Conservation (phyloP, 2,113 vertebrate species). For the Tetraodon nigroviridis region DNA sequence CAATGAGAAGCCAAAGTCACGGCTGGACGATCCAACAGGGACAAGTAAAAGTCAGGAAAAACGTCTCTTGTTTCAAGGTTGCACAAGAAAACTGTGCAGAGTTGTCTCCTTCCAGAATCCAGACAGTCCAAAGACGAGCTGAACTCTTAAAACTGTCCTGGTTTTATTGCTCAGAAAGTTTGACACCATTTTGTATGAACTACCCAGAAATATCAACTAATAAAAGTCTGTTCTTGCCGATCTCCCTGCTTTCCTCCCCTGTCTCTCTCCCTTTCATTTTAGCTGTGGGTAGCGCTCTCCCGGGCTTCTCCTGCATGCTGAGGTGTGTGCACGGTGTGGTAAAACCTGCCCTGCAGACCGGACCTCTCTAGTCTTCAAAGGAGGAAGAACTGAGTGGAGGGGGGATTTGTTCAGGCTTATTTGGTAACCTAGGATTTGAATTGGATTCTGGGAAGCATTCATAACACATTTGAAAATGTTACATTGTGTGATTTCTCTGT, state of each 20-base stretch:
- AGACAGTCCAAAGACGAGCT: background rate
- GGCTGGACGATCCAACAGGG: constrained; percentile 41
- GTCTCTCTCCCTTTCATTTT: constrained; percentile 16
- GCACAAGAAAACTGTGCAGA: constrained; percentile 29
- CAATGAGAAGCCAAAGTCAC: constrained; percentile 60
- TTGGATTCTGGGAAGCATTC: constrained; percentile 79
- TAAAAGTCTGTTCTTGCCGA: constrained; percentile 18
- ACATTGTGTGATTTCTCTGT: constrained; percentile 78
- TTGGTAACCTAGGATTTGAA: constrained; percentile 81
- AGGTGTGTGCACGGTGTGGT: constrained; percentile 65
- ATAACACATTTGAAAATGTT: constrained; percentile 79
- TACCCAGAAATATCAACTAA: constrained; percentile 23
- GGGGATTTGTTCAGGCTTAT: constrained; percentile 82
- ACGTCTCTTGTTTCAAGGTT: constrained; percentile 45
- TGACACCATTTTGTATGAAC: background rate
- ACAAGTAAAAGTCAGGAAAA: constrained; percentile 43
- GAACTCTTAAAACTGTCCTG: too few relatives aligned
- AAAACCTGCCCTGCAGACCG: constrained; percentile 79
- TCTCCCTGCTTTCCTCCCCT: constrained; percentile 7
- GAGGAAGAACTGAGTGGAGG: constrained; percentile 71
- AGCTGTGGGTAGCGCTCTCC: background rate
- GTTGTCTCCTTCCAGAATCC: constrained; percentile 22
- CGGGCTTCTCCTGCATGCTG: constrained; percentile 42
- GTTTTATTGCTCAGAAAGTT: too few relatives aligned
- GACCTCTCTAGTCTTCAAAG: constrained; percentile 78